Conservation (phyloP, 2,797 vertebrate species). For the Spea hammondii region DNA sequence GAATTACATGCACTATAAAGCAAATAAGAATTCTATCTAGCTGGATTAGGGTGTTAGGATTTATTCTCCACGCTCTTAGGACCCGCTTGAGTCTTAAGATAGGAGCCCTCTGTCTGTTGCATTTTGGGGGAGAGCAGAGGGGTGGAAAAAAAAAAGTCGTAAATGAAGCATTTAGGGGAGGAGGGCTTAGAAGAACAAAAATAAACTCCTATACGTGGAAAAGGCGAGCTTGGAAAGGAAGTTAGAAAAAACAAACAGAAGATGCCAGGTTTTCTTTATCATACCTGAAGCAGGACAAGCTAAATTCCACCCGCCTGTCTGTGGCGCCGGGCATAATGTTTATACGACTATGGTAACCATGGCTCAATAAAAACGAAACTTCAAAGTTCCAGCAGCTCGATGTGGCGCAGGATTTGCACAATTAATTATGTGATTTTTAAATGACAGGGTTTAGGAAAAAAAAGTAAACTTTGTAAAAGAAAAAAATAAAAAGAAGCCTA, state of each 20-base stretch:
- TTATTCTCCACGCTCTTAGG: background rate
- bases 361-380: slow-evolving; percentile 71
- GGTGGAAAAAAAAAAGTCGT: slow-evolving; percentile 56
- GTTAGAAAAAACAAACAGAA: slow-evolving; percentile 71
- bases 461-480: slow-evolving; percentile 28
- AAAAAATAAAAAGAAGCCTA: slow-evolving; percentile 56
- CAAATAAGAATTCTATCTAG: too few relatives aligned
- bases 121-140: slow-evolving; percentile 36
- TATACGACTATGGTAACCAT: slow-evolving; percentile 65
- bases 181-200: slow-evolving; percentile 65
- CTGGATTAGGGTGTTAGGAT: too few relatives aligned
- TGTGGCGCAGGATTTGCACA: slow-evolving; percentile 76
- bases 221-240: slow-evolving; percentile 71
- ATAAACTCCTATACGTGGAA: slow-evolving; percentile 71
- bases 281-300: slow-evolving; percentile 70
- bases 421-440: slow-evolving; percentile 79
- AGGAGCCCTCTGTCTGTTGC: slow-evolving; percentile 50
- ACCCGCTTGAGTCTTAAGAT: slow-evolving; percentile 54
- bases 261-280: slow-evolving; percentile 72
- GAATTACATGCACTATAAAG: too few relatives aligned
- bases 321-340: slow-evolving; percentile 67
- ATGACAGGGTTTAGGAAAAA: slow-evolving; percentile 73
- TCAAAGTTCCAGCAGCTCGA: slow-evolving; percentile 71
- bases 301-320: slow-evolving; percentile 60
- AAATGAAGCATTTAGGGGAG: slow-evolving; percentile 67